Evolutionary conservation across 2,113 vertebrate species (phyloP).

Genomic region (Callopanchax toddi): DNA sequence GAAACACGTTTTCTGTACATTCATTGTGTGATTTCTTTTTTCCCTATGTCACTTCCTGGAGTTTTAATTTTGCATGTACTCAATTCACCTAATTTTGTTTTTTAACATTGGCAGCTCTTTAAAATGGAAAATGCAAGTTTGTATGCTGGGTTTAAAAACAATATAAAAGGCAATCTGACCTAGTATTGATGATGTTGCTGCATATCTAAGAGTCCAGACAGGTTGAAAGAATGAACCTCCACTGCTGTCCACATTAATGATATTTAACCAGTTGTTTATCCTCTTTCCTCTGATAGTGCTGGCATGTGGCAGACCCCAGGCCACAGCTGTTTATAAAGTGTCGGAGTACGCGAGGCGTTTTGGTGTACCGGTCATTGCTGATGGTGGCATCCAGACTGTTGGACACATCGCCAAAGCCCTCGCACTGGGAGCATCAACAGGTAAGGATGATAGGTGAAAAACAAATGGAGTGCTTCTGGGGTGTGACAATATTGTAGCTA

Average conservation of each 20-base stretch:
- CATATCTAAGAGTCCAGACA: no score
- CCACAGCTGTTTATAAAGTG: slow-evolving; percentile 96
- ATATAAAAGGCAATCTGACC: no score
- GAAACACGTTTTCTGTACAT: background rate
- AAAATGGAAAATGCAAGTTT: background rate
- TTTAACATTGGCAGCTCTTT: background rate
- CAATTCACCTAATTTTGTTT: no score
- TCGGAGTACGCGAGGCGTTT: slow-evolving; percentile 94
- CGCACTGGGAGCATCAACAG: slow-evolving; percentile 94
- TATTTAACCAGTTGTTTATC: background rate
- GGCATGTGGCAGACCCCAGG: slow-evolving; percentile 95
- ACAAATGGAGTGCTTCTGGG: no score
- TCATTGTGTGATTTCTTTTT: slow-evolving; percentile 11
- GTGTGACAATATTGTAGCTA: no score
- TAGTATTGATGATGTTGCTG: background rate
- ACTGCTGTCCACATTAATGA: background rate
- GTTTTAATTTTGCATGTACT: slow-evolving; percentile 2
- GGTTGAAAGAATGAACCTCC: no score
- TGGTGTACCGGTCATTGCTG: slow-evolving; percentile 93
- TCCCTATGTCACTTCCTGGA: no score
- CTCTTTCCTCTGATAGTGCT: slow-evolving; percentile 80
- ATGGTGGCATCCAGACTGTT: slow-evolving; percentile 94
- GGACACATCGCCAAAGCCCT: slow-evolving; percentile 95
- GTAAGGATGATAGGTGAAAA: no score
- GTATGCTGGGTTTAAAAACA: background rate